phyloP scores from a whole-genome alignment of 1,140 invertebrate genomes.

The Temnothorax longispinosus region DNA sequence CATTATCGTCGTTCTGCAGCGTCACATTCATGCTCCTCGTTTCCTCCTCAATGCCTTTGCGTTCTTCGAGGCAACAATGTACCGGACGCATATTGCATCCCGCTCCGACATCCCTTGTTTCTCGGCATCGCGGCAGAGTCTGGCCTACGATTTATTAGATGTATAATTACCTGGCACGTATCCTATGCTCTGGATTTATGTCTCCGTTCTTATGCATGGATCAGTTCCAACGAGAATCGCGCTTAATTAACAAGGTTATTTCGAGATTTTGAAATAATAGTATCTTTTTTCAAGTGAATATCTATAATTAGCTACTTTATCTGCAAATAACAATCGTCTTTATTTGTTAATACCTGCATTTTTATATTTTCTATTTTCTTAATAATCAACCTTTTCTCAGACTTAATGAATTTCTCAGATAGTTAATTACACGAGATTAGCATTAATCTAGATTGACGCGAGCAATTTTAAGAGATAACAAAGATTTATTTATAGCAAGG shows the following conservation, averaged over 20 bases:
- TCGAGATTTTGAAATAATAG: not conserved
- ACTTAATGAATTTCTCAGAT: not conserved
- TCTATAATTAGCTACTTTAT: not conserved
- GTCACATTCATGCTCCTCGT: slow-evolving; percentile 40
- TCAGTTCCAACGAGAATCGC: slow-evolving; percentile 3
- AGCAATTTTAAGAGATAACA: not conserved
- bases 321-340: not conserved
- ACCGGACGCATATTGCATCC: not conserved
- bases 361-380: not conserved
- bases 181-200: slow-evolving; percentile 22
- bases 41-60: slow-evolving; percentile 16
- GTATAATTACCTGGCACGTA: slow-evolving; percentile 16
- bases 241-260: slow-evolving; percentile 13
- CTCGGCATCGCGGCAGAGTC: not conserved
- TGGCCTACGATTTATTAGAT: slow-evolving; percentile 15
- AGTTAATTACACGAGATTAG: slow-evolving; percentile 9
- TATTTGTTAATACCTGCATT: too few relatives aligned
- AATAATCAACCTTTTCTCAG: not conserved
- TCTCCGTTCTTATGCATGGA: not conserved
- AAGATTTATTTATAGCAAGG: slow-evolving; percentile 19
- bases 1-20: slow-evolving; percentile 14
- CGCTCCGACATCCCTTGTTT: not conserved
- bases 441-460: slow-evolving; percentile 1
- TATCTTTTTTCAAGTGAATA: too few relatives aligned
- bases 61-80: not conserved